Evolutionary conservation across 53 echinoderm and acorn worm genomes (phyloP).

Genomic region (Arbacia lixula): DNA sequence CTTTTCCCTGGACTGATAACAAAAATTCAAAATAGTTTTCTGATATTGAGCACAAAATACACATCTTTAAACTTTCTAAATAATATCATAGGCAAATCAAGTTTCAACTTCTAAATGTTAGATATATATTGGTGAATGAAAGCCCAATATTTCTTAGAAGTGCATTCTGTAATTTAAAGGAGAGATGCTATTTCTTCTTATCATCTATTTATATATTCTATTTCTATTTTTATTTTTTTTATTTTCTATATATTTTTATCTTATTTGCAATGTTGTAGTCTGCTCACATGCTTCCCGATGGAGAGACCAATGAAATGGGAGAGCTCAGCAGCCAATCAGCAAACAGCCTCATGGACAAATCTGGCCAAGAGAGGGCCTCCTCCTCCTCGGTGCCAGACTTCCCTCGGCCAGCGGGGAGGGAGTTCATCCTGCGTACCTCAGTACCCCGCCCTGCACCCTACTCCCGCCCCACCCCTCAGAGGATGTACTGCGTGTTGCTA

Average conservation of each 20-base stretch:
- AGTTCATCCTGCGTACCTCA: constrained; percentile 83
- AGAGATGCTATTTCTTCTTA: no score
- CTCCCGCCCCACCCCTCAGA: constrained; percentile 85
- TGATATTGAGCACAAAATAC: no score
- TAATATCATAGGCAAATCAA: no score
- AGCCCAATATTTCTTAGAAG: no score
- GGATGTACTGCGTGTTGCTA: constrained; percentile 95
- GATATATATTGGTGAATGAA: no score
- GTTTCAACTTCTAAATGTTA: no score
- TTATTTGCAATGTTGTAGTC: constrained; percentile 59
- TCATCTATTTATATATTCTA: no score
- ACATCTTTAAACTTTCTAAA: no score
- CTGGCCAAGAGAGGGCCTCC: background rate
- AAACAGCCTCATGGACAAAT: background rate
- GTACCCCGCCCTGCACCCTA: constrained; percentile 89
- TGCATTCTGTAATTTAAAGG: no score
- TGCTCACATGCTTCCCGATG: constrained; percentile 88
- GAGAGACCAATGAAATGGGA: constrained; percentile 43
- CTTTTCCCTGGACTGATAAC: no score
- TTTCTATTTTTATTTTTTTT: background rate
- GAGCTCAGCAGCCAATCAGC: background rate
- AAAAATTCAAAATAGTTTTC: no score
- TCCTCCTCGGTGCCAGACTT: constrained; percentile 84
- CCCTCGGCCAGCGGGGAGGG: constrained; percentile 90
- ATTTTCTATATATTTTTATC: background rate